phyloP scores from a whole-genome alignment of 2,888 invertebrate species.

The Eurytoma adleriae region DNA sequence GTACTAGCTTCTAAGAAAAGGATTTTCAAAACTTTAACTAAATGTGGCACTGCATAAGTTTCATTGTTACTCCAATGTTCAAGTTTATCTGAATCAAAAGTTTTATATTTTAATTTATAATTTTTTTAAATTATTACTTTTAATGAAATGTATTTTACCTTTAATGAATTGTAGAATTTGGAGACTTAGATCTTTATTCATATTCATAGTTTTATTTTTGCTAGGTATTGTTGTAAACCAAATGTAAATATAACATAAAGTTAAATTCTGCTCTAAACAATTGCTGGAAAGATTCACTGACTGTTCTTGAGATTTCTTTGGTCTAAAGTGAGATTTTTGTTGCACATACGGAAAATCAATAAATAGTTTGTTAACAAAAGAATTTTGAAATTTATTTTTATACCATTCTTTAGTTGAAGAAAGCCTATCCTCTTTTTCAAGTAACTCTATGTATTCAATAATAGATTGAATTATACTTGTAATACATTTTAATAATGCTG shows the following conservation, averaged over 20 bases:
- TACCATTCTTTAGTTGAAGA: conserved; percentile 75
- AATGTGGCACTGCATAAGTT: conserved; percentile 58
- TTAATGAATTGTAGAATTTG: conserved; percentile 78
- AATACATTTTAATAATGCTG: conserved; percentile 80
- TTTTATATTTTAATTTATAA: neutral
- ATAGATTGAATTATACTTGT: conserved; percentile 81
- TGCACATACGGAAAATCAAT: conserved; percentile 78
- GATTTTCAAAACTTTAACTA: conserved; percentile 65
- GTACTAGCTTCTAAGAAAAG: conserved; percentile 68
- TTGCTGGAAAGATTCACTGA: conserved; percentile 73
- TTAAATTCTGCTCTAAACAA: conserved; percentile 79
- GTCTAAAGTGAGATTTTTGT: conserved; percentile 55
- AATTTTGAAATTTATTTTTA: conserved; percentile 77
- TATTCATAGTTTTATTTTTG: conserved; percentile 76
- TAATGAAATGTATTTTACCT: conserved; percentile 69
- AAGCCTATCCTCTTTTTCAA: conserved; percentile 60
- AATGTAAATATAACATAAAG: conserved; percentile 75
- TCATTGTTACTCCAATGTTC: conserved; percentile 64
- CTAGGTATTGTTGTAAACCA: conserved; percentile 76
- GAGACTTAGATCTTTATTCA: conserved; percentile 70
- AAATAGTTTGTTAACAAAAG: conserved; percentile 80
- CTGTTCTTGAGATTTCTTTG: conserved; percentile 69
- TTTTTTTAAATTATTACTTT: neutral
- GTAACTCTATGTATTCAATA: conserved; percentile 76
- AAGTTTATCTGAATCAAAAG: conserved; percentile 63